Evolutionary conservation across 2,888 invertebrate genomes (phyloP), one percentile per base, ranked within the genome.

Genomic region (Epirrhoe tristata): DNA sequence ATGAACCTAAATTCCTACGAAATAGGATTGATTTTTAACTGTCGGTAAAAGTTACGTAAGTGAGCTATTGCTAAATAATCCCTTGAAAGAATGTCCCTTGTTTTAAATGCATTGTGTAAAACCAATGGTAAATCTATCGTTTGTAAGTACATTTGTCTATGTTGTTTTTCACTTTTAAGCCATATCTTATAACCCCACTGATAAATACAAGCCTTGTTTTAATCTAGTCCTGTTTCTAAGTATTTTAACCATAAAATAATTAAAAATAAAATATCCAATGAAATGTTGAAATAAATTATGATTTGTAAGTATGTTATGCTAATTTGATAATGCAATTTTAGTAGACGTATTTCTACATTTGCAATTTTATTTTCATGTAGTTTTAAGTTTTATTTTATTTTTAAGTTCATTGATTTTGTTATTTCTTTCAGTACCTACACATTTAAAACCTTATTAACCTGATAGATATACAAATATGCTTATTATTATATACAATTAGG

Each of bases 151-250:
- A 24, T 24, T 24, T 24, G 1, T 24, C 24, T 24, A 2, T 24
- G 24, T 24, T 24, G 24, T 24, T 24, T n/a, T 24, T 24, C 24
- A 24, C 24, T 24, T 24, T 43, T 10, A 10, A 43, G 39, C 39
- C 39, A 43, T 48, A 48, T 16, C n/a, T 12, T 7, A n/a, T n/a
- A 58, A 55, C 14, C 63, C 55, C 46, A 62, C 58, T 56, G 52
- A 59, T 39, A 59, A 46, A 60, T 50, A 24, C 61, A 43, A 63
- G 60, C 64, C 58, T 70, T 70, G 64, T 62, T 68, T 59, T 58
- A 56, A 64, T 68, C 71, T 71, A 70, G 69, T 73, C 70, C 55
- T 64, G 63, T 66, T 72, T 63, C 46, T 66, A 67, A 65, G 63
- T 67, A 64, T 67, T 70, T 57, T 58, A 16, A 62, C 43, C 65